A percentile compares a stretch with the other conserved stretches of the same genome.
Conservation (phyloP, 2,797 vertebrate species). For the Bradypus variegatus region DNA sequence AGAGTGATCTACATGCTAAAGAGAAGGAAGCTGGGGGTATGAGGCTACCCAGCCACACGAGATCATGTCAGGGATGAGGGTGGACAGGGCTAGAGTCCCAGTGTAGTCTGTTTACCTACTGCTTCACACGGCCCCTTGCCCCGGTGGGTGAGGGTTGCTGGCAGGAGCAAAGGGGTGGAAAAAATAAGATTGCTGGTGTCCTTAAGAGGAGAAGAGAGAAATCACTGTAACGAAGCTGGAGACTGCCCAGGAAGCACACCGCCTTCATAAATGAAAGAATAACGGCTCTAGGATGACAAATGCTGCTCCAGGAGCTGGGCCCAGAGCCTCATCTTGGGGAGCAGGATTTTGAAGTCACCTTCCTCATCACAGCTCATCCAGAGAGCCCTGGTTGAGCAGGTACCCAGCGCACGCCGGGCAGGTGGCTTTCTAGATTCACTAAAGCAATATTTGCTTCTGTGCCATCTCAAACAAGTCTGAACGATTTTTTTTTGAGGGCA, state of each 20-base stretch:
- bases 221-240: not conserved
- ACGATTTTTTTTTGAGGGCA: not conserved
- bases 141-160: too few species aligned
- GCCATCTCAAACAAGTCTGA: not conserved
- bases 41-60: too few species aligned
- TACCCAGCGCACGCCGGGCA: not conserved
- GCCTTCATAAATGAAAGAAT: not conserved
- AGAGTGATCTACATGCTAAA: accelerated
- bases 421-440: constrained; percentile 32
- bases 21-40: not conserved
- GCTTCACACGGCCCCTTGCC: not conserved
- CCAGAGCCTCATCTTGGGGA: not conserved
- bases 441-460: constrained; percentile 34
- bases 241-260: not conserved
- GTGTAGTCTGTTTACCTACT: not conserved
- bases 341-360: constrained; percentile 41
- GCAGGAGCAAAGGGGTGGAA: not conserved
- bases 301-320: not conserved
- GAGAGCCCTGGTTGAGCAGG: not conserved
- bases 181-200: not conserved
- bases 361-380: not conserved
- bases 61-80: not conserved
- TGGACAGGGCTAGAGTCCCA: accelerated
- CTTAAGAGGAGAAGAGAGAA: constrained; percentile 1
- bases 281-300: not conserved